These are phyloP conservation scores for Lacerta agilis DNA, from an alignment of 2,797 vertebrate genomes.

Conservation along the genomic window DNA sequence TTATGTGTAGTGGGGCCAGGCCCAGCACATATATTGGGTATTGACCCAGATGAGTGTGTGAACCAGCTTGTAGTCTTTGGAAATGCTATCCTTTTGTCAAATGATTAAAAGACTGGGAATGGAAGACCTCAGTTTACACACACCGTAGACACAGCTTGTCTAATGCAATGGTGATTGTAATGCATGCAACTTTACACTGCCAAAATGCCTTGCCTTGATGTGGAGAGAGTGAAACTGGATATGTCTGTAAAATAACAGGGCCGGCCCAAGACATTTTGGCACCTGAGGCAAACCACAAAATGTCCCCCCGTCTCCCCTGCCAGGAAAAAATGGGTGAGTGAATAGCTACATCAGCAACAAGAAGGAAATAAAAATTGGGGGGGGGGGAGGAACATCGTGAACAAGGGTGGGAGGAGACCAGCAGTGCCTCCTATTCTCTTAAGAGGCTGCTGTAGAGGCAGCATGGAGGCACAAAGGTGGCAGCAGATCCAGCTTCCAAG, in stretches of 20 bases:
- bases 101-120: conserved; percentile 77
- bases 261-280: too few relatives aligned
- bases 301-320: too few relatives aligned
- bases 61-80: conserved; percentile 54
- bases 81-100: conserved; percentile 61
- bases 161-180: conserved; percentile 71
- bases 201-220: conserved; percentile 42
- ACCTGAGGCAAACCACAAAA: too few relatives aligned
- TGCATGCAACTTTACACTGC: conserved; percentile 71
- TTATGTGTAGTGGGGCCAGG: neutral
- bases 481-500: too few relatives aligned
- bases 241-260: neutral
- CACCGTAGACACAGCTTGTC: conserved; percentile 73
- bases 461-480: too few relatives aligned
- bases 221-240: conserved; percentile 4
- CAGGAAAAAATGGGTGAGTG: too few relatives aligned
- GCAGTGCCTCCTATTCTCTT: too few relatives aligned
- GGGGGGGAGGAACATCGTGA: too few relatives aligned
- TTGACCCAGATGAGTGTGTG: neutral
- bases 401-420: too few relatives aligned
- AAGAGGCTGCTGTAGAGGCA: too few relatives aligned
- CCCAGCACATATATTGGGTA: neutral
- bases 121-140: conserved; percentile 79
- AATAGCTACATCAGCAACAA: too few relatives aligned
- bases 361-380: too few relatives aligned